Evolutionary conservation across 2,797 vertebrate genomes (phyloP), one percentile per base, ranked within the genome.

Genomic region (Syngnathus acus): DNA sequence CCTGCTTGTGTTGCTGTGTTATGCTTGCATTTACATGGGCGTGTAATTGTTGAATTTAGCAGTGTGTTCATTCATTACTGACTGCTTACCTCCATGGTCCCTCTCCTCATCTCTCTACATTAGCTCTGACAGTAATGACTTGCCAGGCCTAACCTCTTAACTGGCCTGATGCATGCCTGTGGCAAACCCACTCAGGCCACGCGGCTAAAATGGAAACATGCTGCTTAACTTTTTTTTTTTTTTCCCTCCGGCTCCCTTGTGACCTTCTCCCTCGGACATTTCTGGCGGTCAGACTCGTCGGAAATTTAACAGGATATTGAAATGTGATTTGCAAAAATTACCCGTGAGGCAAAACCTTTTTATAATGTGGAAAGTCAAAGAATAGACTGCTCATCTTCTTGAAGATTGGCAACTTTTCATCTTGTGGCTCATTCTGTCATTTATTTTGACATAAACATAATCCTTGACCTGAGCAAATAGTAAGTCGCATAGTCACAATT

Each of bases 101-200:
- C 80, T 82, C 86, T 85, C 84, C 81, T 86, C 86, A 87, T 91
- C 84, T 84, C 84, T 89, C 90, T 85, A 84, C 86, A 89, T 91
- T 89, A 88, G 78, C 80, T 88, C 76, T 89, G 89, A 89, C 89
- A 89, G 85, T 88, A 86, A 86, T 84, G 80, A 86, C 86, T 89
- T 79, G 75, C 82, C 79, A 83, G 82, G 71, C 82, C 84, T 83
- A 84, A 86, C 85, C 86, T 89, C 80, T 90, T 89, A 89, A 87
- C 85, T 83, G 78, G 79, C 76, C 74, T 87, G 86, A 91, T 88
- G 84, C 78, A 87, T 86, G 84, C 82, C 84, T 85, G 84, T 83
- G 82, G 85, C 77, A 82, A 82, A 83, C 77, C 77, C 82, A 78
- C 79, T 82, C 76, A 65, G 39, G 61, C 77, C 78, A 70, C 82